phyloP scores from a whole-genome alignment of 92 coral and sea anemone species.

The Porites rus region DNA sequence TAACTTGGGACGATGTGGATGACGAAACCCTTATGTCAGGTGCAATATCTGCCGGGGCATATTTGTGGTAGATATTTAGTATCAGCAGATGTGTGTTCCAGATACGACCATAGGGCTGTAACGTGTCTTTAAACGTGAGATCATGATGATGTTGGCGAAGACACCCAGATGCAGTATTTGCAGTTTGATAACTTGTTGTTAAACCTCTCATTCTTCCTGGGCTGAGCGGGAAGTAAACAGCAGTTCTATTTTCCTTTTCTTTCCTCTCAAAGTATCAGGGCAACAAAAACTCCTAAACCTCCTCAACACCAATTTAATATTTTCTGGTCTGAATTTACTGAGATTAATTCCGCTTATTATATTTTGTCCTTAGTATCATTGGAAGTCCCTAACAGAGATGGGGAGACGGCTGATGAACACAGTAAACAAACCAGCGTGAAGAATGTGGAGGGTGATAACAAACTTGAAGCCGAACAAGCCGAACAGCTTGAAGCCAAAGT shows the following conservation, averaged over 20 bases:
- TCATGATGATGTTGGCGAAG: no score
- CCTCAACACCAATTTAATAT: background rate
- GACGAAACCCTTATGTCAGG: slow-evolving; percentile 14
- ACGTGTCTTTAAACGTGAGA: background rate
- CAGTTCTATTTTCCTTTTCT: no score
- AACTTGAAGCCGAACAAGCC: background rate
- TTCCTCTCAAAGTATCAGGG: no score
- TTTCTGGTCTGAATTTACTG: background rate
- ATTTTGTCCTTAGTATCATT: background rate
- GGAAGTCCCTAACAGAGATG: background rate
- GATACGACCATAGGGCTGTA: slow-evolving; percentile 24
- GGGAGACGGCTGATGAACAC: background rate
- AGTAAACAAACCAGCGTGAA: background rate
- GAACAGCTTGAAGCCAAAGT: background rate
- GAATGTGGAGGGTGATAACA: background rate
- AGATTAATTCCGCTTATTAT: background rate
- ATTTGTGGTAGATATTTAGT: no score
- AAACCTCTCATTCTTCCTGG: no score
- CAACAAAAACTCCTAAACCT: background rate
- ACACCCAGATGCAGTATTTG: no score
- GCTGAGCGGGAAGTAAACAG: no score
- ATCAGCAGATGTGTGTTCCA: background rate
- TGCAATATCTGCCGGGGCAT: background rate
- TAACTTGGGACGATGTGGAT: background rate
- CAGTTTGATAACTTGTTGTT: no score